phyloP scores from a whole-genome alignment of 2,797 vertebrate species.

The Takifugu ocellatus region DNA sequence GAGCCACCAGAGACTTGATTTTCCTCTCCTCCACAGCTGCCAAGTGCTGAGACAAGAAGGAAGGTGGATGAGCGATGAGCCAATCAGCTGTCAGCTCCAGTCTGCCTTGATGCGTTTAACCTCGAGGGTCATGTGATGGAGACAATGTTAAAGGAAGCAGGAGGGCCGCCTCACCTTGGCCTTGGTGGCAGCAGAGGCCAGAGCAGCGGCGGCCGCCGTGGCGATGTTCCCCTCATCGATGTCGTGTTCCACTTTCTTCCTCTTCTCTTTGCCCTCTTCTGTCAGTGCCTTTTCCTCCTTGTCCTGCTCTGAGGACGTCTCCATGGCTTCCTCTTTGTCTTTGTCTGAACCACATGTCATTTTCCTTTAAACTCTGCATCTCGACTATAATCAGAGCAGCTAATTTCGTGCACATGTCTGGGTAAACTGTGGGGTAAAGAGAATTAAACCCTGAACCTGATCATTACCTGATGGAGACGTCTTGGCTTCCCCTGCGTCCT shows the following conservation, averaged over 20 bases:
- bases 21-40: conserved; percentile 95
- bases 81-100: background rate
- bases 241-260: conserved; percentile 89
- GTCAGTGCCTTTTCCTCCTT: conserved; percentile 81
- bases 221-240: conserved; percentile 95
- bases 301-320: conserved; percentile 77
- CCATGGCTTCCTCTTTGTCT: conserved; percentile 87
- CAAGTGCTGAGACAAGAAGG: conserved; percentile 77
- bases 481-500: conserved; percentile 66
- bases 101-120: too few species aligned
- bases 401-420: too few species aligned
- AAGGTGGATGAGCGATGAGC: background rate
- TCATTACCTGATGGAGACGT: conserved; percentile 49
- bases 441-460: background rate
- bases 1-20: conserved; percentile 96
- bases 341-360: conserved; percentile 59
- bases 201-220: conserved; percentile 92
- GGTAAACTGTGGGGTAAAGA: too few species aligned
- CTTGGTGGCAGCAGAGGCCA: conserved; percentile 96
- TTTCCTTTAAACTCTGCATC: too few species aligned
- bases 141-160: background rate
- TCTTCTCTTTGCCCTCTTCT: conserved; percentile 81
- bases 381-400: too few species aligned
- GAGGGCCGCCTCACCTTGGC: conserved; percentile 85
- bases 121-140: background rate